Evolutionary conservation across 2,888 invertebrate species (phyloP).

Genomic region (Sarcophaga rosellei): DNA sequence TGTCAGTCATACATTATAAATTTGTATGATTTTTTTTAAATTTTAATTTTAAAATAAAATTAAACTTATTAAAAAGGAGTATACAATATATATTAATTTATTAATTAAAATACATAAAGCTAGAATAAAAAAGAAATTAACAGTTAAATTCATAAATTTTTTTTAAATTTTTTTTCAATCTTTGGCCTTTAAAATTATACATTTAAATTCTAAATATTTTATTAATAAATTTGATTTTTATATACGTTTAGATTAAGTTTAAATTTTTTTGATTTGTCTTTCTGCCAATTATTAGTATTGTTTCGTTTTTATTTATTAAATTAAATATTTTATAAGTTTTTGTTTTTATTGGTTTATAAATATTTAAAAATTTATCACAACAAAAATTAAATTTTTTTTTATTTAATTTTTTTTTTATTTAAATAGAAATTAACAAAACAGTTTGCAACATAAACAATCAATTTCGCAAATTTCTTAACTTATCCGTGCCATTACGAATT

Average conservation of each 20-base stretch:
- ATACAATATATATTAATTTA: conserved; percentile 15
- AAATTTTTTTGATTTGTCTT: conserved; percentile 58
- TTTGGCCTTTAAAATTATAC: conserved; percentile 62
- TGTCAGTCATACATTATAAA: background rate
- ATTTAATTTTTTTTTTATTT: background rate
- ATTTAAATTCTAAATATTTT: conserved; percentile 29
- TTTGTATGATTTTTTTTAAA: background rate
- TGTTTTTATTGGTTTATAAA: conserved; percentile 50
- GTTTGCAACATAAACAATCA: conserved; percentile 59
- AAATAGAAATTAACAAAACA: conserved; percentile 60
- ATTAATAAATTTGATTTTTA: conserved; percentile 17
- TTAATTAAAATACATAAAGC: conserved; percentile 54
- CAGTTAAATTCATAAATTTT: conserved; percentile 46
- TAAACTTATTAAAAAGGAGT: conserved; percentile 28
- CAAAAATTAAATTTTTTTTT: conserved; percentile 55
- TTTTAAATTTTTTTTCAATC: conserved; percentile 41
- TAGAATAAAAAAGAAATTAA: conserved; percentile 50
- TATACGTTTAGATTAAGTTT: conserved; percentile 33
- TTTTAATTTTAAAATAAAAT: conserved; percentile 15
- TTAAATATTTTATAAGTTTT: conserved; percentile 41
- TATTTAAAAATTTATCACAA: conserved; percentile 65
- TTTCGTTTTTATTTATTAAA: conserved; percentile 43
- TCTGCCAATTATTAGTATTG: conserved; percentile 50
- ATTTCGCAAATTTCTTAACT: conserved; percentile 39
- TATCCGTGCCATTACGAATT: background rate